phyloP scores from a whole-genome alignment of 2,888 invertebrate genomes.

The Thalpophila matura region DNA sequence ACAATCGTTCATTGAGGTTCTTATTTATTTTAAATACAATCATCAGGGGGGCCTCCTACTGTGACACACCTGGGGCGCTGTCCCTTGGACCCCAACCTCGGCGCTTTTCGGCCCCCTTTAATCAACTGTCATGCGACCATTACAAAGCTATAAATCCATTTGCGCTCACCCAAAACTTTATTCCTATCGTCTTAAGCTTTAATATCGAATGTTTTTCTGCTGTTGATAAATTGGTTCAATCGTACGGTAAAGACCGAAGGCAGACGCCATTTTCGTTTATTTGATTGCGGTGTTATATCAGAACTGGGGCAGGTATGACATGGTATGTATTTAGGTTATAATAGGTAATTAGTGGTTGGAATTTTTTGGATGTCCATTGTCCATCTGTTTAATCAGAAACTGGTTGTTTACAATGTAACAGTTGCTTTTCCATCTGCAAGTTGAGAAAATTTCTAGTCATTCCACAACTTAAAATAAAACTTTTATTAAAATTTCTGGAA shows the following conservation, averaged over 20 bases:
- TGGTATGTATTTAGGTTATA: constrained; percentile 71
- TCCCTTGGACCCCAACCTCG: constrained; percentile 89
- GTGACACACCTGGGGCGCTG: constrained; percentile 87
- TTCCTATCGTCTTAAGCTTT: constrained; percentile 34
- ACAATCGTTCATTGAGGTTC: constrained; percentile 91
- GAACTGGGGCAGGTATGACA: constrained; percentile 82
- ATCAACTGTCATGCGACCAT: constrained; percentile 89
- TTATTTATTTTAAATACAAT: constrained; percentile 91
- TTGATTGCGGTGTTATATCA: constrained; percentile 83
- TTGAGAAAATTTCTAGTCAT: too few relatives aligned
- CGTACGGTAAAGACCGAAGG: constrained; percentile 68
- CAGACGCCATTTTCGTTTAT: constrained; percentile 82
- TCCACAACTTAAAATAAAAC: too few relatives aligned
- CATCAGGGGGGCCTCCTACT: constrained; percentile 88
- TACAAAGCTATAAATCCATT: constrained; percentile 78
- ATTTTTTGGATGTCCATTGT: constrained; percentile 31
- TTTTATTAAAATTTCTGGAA: too few relatives aligned
- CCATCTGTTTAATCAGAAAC: constrained; percentile 34
- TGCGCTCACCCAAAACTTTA: constrained; percentile 30
- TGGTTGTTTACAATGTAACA: not conserved
- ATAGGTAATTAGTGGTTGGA: constrained; percentile 58
- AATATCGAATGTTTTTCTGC: constrained; percentile 46
- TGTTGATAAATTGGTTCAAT: constrained; percentile 56
- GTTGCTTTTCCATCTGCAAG: not conserved
- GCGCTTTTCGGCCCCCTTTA: constrained; percentile 89